These are phyloP conservation scores for Pteronura brasiliensis DNA, from an alignment of 2,113 vertebrate genomes.

Conservation along the genomic window DNA sequence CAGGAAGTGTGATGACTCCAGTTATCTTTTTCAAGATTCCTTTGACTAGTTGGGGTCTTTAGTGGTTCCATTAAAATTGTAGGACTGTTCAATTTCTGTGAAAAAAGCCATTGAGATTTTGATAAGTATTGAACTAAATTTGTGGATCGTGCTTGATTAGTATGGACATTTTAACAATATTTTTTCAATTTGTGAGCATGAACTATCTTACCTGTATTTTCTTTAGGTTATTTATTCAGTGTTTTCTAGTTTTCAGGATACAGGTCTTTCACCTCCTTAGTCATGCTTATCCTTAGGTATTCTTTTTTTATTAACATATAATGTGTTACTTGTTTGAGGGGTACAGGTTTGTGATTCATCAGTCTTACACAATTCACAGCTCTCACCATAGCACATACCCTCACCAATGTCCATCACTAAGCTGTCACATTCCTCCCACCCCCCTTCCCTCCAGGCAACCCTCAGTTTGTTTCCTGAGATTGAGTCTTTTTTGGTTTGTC, in stretches of 20 bases:
- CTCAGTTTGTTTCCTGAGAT: too few species aligned
- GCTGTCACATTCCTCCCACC: too few species aligned
- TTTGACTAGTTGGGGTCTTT: background rate
- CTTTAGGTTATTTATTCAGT: background rate
- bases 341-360: too few species aligned
- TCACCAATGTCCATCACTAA: too few species aligned
- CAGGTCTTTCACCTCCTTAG: background rate
- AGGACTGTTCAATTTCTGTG: background rate
- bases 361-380: too few species aligned
- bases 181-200: background rate
- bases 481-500: too few species aligned
- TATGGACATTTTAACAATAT: background rate
- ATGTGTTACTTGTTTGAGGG: too few species aligned
- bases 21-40: background rate
- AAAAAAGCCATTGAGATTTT: background rate
- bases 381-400: too few species aligned
- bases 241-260: background rate
- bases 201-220: background rate
- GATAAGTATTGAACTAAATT: background rate
- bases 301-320: too few species aligned
- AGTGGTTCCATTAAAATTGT: background rate
- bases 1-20: background rate
- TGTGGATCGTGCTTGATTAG: background rate
- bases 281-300: background rate
- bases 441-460: too few species aligned